Conservation (phyloP, 2,888 invertebrate genomes). For the Gastrophysa polygoni region DNA sequence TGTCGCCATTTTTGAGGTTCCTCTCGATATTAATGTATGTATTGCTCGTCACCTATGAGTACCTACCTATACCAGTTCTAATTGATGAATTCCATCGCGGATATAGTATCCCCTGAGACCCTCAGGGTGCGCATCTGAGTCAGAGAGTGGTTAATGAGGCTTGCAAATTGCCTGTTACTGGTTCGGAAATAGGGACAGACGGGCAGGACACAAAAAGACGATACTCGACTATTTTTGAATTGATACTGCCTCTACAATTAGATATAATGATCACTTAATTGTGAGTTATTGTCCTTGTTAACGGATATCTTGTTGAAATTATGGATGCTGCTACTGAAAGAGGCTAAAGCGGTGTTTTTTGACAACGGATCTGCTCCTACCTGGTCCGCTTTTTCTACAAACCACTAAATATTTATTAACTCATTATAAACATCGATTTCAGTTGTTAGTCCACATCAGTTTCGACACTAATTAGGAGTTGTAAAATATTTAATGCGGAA, state of each 20-base stretch:
- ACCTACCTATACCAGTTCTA: no score
- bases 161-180: constrained; percentile 58
- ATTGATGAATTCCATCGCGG: no score
- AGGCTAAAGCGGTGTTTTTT: constrained; percentile 33
- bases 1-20: no score
- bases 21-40: no score
- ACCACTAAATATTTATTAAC: constrained; percentile 41
- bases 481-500: constrained; percentile 27
- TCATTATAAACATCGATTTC: constrained; percentile 35
- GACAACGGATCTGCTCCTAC: constrained; percentile 25
- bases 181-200: constrained; percentile 53
- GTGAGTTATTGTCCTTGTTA: constrained; percentile 58
- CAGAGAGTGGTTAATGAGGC: constrained; percentile 50
- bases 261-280: constrained; percentile 59
- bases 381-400: constrained; percentile 31
- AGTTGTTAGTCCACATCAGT: constrained; percentile 27
- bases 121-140: not conserved
- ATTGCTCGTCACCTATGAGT: no score
- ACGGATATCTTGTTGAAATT: constrained; percentile 55
- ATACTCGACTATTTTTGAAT: constrained; percentile 47
- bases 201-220: constrained; percentile 47
- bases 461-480: constrained; percentile 34
- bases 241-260: constrained; percentile 55
- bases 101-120: no score
- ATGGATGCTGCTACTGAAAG: constrained; percentile 45